A percentile compares a stretch with the other conserved stretches of the same genome.
These are phyloP conservation scores for Megaceryle alcyon DNA, from an alignment of 2,797 vertebrate species.

Conservation along the genomic window DNA sequence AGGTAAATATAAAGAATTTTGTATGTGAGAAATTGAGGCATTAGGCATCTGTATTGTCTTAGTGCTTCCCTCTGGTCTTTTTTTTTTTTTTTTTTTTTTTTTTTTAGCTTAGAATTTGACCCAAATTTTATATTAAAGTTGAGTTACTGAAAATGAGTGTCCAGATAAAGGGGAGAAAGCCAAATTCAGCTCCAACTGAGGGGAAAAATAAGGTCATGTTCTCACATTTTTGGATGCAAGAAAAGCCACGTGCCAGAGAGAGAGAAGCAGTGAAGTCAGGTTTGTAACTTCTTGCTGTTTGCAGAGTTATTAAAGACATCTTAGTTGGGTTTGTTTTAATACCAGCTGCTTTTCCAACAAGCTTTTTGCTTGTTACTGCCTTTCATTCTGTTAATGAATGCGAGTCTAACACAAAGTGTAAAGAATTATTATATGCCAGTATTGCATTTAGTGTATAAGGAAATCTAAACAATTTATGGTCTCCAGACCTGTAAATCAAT, in stretches of 20 bases:
- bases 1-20: not conserved
- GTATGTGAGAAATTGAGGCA: not conserved
- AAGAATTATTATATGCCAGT: not conserved
- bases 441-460: not conserved
- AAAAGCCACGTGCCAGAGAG: not conserved
- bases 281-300: not conserved
- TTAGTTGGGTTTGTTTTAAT: not conserved
- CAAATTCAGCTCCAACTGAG: not conserved
- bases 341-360: not conserved
- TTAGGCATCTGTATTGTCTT: not conserved
- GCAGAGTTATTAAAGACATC: not conserved
- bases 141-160: not conserved
- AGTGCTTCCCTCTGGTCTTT: not conserved
- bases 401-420: not conserved
- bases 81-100: too few relatives aligned
- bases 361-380: not conserved
- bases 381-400: not conserved
- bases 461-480: not conserved
- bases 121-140: not conserved
- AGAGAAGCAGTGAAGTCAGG: not conserved
- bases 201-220: not conserved
- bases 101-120: not conserved
- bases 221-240: not conserved
- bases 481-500: not conserved
- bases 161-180: not conserved